Conservation (phyloP, 2,113 vertebrate species). For the Paramormyrops kingsleyae region DNA sequence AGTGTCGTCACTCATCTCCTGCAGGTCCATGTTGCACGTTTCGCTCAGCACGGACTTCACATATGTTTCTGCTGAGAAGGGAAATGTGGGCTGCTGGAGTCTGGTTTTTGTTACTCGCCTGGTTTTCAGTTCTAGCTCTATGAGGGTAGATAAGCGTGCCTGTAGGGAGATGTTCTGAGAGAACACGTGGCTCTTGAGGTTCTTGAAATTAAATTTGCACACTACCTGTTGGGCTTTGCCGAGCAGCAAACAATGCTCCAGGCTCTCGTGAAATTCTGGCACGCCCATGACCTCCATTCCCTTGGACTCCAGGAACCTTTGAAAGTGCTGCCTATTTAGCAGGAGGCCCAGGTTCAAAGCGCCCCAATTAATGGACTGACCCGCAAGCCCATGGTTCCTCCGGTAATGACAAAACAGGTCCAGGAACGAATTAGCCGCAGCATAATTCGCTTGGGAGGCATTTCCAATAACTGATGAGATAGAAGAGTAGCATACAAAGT, state of each 20-base stretch:
- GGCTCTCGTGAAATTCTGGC: constrained; percentile 61
- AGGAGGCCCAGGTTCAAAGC: constrained; percentile 71
- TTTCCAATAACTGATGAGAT: constrained; percentile 71
- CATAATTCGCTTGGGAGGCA: constrained; percentile 59
- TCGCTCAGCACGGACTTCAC: constrained; percentile 57
- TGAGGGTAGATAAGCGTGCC: constrained; percentile 52
- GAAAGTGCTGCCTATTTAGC: constrained; percentile 62
- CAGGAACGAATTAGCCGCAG: constrained; percentile 80
- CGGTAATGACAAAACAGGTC: constrained; percentile 74
- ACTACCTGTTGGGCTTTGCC: constrained; percentile 69
- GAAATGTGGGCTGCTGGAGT: constrained; percentile 15
- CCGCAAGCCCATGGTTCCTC: constrained; percentile 67
- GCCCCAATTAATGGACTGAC: constrained; percentile 80
- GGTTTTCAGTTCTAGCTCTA: constrained; percentile 46
- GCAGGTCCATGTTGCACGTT: constrained; percentile 38
- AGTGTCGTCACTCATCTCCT: constrained; percentile 56
- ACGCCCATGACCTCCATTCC: constrained; percentile 67
- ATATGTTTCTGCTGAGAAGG: constrained; percentile 46
- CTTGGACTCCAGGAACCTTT: constrained; percentile 62
- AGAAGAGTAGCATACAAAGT: constrained; percentile 82
- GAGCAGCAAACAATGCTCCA: constrained; percentile 57
- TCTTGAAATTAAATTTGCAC: constrained; percentile 65
- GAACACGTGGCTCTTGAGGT: constrained; percentile 50
- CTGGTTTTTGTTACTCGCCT: constrained; percentile 3
- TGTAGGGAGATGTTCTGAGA: constrained; percentile 54